These are phyloP conservation scores for Siniperca knerii DNA, from an alignment of 2,113 vertebrate species.

Conservation along the genomic window DNA sequence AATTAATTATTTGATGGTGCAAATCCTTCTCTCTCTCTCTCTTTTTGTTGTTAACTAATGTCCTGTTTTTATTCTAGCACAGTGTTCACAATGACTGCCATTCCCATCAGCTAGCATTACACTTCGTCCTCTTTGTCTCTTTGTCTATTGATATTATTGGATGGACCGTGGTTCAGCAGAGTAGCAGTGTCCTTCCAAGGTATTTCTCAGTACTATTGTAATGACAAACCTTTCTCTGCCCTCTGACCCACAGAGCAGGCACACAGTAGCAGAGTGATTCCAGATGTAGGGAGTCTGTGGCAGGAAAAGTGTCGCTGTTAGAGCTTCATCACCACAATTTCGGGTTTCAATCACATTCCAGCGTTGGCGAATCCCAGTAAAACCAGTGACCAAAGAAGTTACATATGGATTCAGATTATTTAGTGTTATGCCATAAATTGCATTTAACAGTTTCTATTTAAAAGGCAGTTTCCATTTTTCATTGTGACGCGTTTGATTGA, in stretches of 20 bases:
- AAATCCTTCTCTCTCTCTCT: background rate
- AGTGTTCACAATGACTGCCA: conserved; percentile 2
- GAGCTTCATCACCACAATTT: conserved; percentile 53
- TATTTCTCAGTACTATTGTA: conserved; percentile 74
- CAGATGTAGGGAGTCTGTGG: conserved; percentile 78
- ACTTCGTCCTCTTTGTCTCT: conserved; percentile 22
- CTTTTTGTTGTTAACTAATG: background rate
- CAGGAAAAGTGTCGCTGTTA: conserved; percentile 39
- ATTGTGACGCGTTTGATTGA: conserved; percentile 32
- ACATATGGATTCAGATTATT: conserved; percentile 5
- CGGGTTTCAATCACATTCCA: conserved; percentile 32
- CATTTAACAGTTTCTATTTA: conserved; percentile 12
- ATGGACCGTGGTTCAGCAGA: conserved; percentile 28
- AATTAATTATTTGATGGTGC: background rate
- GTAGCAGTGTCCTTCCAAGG: conserved; percentile 39
- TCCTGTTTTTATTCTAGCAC: conserved; percentile 30
- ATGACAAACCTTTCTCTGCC: conserved; percentile 79
- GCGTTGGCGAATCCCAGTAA: conserved; percentile 20
- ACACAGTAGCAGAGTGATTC: conserved; percentile 79
- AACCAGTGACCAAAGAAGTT: conserved; percentile 1
- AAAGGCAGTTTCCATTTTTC: conserved; percentile 25
- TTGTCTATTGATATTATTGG: conserved; percentile 54
- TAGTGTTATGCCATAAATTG: conserved; percentile 6
- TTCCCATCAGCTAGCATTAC: conserved; percentile 40
- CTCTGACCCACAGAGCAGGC: conserved; percentile 75